Conservation (phyloP, 2,113 vertebrate species). For the Lasiurus borealis region DNA sequence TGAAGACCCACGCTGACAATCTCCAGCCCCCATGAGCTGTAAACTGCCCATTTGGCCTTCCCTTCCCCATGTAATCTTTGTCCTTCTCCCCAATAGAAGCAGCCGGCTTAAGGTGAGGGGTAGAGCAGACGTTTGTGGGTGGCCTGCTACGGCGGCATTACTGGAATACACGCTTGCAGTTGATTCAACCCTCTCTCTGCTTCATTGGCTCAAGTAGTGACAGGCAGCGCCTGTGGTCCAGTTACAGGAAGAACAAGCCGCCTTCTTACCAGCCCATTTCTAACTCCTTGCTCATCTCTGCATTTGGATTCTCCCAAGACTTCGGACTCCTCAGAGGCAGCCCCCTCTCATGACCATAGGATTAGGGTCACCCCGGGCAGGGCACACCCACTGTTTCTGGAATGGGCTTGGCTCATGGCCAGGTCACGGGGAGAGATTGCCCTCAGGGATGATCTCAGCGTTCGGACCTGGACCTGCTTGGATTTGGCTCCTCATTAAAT, state of each 20-base stretch:
- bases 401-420: not conserved
- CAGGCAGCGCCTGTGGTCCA: too few relatives aligned
- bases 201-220: too few relatives aligned
- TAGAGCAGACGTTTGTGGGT: too few relatives aligned
- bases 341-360: not conserved
- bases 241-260: not conserved
- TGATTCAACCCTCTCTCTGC: too few relatives aligned
- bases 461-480: slow-evolving; percentile 53
- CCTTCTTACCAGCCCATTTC: not conserved
- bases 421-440: not conserved
- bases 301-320: not conserved
- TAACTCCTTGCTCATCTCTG: not conserved
- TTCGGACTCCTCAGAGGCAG: not conserved
- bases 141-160: too few relatives aligned
- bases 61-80: too few relatives aligned
- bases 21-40: too few relatives aligned
- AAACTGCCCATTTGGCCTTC: too few relatives aligned
- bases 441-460: slow-evolving; percentile 22
- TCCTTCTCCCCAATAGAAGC: too few relatives aligned
- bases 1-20: too few relatives aligned
- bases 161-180: too few relatives aligned
- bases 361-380: not conserved
- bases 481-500: slow-evolving; percentile 23
- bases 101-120: too few relatives aligned
- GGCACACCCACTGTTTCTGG: not conserved